Base-by-base conservation (phyloP, 1,140 invertebrate genomes). In the Drosophila triauraria region DNA sequence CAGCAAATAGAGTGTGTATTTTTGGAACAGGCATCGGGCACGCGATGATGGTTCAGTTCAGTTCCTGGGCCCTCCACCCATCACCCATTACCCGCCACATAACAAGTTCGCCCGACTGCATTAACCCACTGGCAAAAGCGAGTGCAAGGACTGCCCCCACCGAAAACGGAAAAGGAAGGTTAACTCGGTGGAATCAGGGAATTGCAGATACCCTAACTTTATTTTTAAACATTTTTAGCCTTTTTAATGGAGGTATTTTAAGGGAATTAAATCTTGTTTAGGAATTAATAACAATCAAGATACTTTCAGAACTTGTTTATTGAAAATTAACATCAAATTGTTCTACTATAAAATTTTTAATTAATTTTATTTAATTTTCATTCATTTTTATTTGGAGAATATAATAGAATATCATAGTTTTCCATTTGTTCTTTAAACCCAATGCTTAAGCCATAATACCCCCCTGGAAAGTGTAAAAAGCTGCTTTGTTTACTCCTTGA, bases 91-190 rank as follows among this genome's bases (percentile, higher is more conserved):
- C 12, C n/a, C n/a, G n/a, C n/a, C 50, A 48, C 50, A 53, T 56
- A 67, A 56, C 54, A 69, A 78, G 54, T 62, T 78, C 60, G 38
- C 57, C 42, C 75, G 54, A 70, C 70, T 78, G 84, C 77, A 83
- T 77, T 87, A 87, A 87, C 83, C 83, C 84, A 87, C 84, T 87
- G 83, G 64, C 76, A 70, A 60, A 65, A 77, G 83, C 58, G 76
- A 77, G 83, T 87, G 82, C 82, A 86, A 87, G 82, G 82, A 85
- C 78, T 85, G 67, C 64, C 63, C 51, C 75, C 75, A 69, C 17
- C 43, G n/a, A 60, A 61, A 61, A 38, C 57, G 32, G 51, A 61
- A 59, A 59, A 61, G 71, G 57, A 71, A 81, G 59, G 75, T 81
- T 64, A 53, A 13, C 48, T 1, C 2, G 15, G 17, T 0, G 0